These are phyloP conservation scores for Mesembrinibis cayennensis DNA, from an alignment of 2,113 vertebrate genomes.

Conservation along the genomic window DNA sequence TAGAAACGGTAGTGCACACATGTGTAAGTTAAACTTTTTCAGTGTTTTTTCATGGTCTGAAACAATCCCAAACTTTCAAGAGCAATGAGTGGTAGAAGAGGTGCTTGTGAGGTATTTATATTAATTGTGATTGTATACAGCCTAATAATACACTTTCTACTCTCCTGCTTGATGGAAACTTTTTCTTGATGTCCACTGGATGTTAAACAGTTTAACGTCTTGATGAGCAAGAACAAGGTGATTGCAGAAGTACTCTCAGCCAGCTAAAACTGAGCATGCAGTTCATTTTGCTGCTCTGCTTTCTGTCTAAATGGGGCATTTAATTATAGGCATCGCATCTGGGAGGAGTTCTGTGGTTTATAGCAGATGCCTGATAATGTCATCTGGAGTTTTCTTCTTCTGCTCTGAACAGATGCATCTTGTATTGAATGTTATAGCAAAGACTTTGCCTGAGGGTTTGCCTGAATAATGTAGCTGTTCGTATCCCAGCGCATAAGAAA, in stretches of 20 bases:
- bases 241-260: neutral
- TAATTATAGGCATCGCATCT: neutral
- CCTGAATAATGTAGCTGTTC: neutral
- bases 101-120: neutral
- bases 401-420: neutral
- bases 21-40: neutral
- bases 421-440: neutral
- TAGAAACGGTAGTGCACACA: neutral
- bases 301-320: neutral
- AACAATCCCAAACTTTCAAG: neutral
- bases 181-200: neutral
- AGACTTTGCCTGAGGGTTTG: neutral
- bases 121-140: neutral
- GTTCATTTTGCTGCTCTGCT: neutral
- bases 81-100: neutral
- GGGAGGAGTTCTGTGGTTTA: neutral
- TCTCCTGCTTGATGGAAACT: neutral
- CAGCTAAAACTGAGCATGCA: neutral
- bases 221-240: neutral
- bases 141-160: neutral
- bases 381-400: neutral
- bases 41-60: neutral
- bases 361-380: neutral
- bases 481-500: neutral
- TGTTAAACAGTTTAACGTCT: neutral